phyloP scores from a whole-genome alignment of 2,888 invertebrate genomes.

The Holacanthella duospinosa region DNA sequence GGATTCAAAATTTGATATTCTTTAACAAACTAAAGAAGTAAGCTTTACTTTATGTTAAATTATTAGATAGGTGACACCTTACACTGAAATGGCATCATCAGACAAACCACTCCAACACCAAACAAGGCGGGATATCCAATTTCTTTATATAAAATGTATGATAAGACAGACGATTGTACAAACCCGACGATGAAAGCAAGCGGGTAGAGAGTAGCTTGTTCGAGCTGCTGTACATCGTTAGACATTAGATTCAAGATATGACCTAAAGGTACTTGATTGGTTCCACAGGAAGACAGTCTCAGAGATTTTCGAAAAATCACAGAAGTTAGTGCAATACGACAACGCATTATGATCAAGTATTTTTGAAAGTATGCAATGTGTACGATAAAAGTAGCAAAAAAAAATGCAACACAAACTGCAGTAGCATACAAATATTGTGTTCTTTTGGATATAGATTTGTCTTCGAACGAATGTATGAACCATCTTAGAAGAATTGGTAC shows the following conservation, averaged over 20 bases:
- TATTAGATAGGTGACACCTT: no score
- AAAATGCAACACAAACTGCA: conserved; percentile 59
- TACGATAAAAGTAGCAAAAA: conserved; percentile 60
- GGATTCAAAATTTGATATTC: no score
- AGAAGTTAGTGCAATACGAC: conserved; percentile 69
- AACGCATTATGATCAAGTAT: conserved; percentile 66
- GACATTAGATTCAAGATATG: conserved; percentile 87
- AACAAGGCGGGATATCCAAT: conserved; percentile 60
- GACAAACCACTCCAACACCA: conserved; percentile 64
- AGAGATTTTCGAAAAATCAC: conserved; percentile 78
- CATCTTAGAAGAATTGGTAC: conserved; percentile 9
- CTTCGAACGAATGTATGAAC: conserved; percentile 11
- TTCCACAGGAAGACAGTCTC: conserved; percentile 64
- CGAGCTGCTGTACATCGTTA: conserved; percentile 70
- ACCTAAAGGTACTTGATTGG: conserved; percentile 77
- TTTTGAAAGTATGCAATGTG: conserved; percentile 82
- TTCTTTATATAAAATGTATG: conserved; percentile 65
- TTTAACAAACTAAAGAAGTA: no score
- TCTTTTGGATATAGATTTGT: conserved; percentile 37
- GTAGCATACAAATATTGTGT: conserved; percentile 66
- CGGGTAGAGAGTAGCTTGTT: conserved; percentile 54
- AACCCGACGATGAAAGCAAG: conserved; percentile 88
- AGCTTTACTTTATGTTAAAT: no score
- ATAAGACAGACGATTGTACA: conserved; percentile 64
- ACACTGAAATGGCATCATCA: conserved; percentile 77